These are phyloP conservation scores for Pteromalus puparum DNA, from an alignment of 1,140 invertebrate genomes.

Conservation along the genomic window DNA sequence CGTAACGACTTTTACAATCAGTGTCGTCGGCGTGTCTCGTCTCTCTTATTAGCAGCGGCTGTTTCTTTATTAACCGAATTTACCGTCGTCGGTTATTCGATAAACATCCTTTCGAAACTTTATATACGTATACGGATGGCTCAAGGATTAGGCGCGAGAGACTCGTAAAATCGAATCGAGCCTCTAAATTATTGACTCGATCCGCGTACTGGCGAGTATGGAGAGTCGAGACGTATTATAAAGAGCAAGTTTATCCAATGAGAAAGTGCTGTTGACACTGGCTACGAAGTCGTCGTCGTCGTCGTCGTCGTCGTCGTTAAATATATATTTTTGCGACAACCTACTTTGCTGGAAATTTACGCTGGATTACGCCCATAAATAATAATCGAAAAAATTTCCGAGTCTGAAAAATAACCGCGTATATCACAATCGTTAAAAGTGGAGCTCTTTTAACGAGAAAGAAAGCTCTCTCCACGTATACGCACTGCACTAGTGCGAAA, in stretches of 20 bases:
- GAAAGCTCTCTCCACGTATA: neutral
- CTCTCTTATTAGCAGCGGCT: neutral
- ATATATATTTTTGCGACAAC: neutral
- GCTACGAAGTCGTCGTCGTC: too few species aligned
- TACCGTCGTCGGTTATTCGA: neutral
- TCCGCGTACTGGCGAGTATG: neutral
- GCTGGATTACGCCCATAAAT: neutral
- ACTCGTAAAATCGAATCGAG: neutral
- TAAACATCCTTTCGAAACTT: neutral
- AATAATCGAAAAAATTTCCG: neutral
- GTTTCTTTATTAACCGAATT: slow-evolving; percentile 1
- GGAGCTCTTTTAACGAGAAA: neutral
- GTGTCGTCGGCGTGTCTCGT: neutral
- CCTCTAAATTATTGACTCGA: neutral
- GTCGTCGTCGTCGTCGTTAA: too few species aligned
- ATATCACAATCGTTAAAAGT: neutral
- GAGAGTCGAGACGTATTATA: neutral
- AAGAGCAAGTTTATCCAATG: neutral
- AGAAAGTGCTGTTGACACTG: neutral
- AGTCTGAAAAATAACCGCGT: neutral
- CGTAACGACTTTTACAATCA: slow-evolving; percentile 49
- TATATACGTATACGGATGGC: neutral
- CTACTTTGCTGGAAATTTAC: neutral
- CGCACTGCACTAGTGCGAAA: too few species aligned
- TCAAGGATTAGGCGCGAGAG: neutral